Base-by-base conservation (phyloP, 1,140 invertebrate species). In the Eubasilissa regina region DNA sequence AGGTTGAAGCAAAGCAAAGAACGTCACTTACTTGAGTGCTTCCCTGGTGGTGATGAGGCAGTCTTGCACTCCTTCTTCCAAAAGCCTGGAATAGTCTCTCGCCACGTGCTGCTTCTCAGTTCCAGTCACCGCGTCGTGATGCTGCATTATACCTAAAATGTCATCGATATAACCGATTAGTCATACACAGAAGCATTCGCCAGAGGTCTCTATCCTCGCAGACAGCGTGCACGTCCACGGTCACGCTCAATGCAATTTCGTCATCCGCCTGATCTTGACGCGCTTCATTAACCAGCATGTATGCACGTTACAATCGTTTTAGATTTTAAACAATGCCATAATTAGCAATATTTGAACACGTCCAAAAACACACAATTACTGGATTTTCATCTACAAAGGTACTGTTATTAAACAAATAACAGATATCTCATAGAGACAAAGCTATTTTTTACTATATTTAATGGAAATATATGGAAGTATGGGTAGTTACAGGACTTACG, bases 21-120 rank as follows among this genome's bases (percentile, higher is more conserved):
- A 35, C 25, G 11, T 9, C n/a, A 82, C 35, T 80, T 86, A 90
- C 89, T 87, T 89, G 35, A 90, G 80, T 74, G 87, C 85, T 66
- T 84, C 84, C 6, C 86, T 85, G 0, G 88, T 83, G 81, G 89
- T 89, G 77, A 90, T 89, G 75, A 91, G 86, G 81, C 92, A 93
- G 60, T 87, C 87, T 9, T 89, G 86, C 0, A 93, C 88, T 0
- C 92, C 94, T 81, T 90, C 87, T 10, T 89, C 86, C 11, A 96
- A 84, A 48, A 92, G 89, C 78, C 90, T 88, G 0, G 91, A 93
- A 86, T 99, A 99, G 87, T 99, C 97, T 11, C 92, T 84, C 0
- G 96, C 94, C 0, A 98, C 97, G 68, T 95, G 92, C 87, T 98
- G 93, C 84, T 97, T 97, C 84, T 97, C 97, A 0, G 97, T 98